A percentile compares a stretch with the other conserved stretches of the same genome.
phyloP scores from a whole-genome alignment of 2,113 vertebrate species.

The Onychostruthus taczanowskii region DNA sequence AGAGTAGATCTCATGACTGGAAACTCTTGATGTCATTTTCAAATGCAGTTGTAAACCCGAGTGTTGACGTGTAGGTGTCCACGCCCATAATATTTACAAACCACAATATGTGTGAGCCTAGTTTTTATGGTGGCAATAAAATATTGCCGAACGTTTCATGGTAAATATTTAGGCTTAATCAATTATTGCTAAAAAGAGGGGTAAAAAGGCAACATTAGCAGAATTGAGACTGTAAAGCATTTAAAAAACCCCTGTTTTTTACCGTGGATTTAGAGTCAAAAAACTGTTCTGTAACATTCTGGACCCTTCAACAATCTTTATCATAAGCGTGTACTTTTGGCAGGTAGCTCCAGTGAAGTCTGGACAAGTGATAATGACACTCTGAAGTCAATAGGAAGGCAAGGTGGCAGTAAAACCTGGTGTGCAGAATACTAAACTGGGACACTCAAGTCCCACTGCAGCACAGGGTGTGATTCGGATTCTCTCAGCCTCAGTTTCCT shows the following conservation, averaged over 20 bases:
- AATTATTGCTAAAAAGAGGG: not conserved
- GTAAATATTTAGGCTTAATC: not conserved
- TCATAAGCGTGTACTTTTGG: not conserved
- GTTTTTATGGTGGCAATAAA: not conserved
- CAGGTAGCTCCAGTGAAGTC: not conserved
- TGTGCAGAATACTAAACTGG: not conserved
- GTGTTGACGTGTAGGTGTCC: not conserved
- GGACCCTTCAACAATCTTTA: not conserved
- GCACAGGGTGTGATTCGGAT: not conserved
- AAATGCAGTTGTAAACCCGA: constrained; percentile 1
- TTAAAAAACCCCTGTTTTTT: not conserved
- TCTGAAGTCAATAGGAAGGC: not conserved
- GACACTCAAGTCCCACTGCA: not conserved
- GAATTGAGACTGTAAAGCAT: not conserved
- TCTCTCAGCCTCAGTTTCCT: not conserved
- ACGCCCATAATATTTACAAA: not conserved
- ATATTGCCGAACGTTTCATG: not conserved
- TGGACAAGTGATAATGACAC: not conserved
- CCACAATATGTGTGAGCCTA: not conserved
- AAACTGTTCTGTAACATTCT: not conserved
- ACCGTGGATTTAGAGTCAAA: not conserved
- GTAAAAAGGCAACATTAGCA: not conserved
- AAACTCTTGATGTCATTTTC: not conserved
- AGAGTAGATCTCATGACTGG: not conserved
- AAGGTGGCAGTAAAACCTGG: not conserved